phyloP scores from a whole-genome alignment of 1,140 invertebrate species.

The Cherax quadricarinatus region DNA sequence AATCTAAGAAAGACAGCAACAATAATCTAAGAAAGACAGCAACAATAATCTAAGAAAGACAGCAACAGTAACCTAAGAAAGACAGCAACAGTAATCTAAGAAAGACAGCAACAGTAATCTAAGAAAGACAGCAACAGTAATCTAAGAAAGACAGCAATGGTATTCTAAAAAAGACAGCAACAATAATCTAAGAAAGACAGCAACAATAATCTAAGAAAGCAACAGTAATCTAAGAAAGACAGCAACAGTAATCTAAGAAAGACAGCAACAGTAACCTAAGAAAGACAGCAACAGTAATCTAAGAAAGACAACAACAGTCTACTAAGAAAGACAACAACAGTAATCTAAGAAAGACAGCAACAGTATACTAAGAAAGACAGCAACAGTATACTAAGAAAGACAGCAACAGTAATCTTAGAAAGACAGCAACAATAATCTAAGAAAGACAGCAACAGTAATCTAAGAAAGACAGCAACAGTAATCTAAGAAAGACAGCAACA shows the following conservation, averaged over 20 bases:
- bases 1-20: neutral
- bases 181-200: neutral
- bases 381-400: too few relatives aligned
- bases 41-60: too few relatives aligned
- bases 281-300: conserved; percentile 9
- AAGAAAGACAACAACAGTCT: neutral
- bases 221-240: neutral
- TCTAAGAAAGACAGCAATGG: neutral
- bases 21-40: neutral
- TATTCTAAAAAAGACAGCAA: too few relatives aligned
- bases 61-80: neutral
- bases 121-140: neutral
- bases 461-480: neutral
- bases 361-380: neutral
- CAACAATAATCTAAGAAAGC: too few relatives aligned
- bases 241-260: too few relatives aligned
- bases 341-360: neutral
- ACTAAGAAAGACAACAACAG: too few relatives aligned
- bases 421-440: conserved; percentile 4
- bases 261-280: neutral
- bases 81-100: too few relatives aligned
- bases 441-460: too few relatives aligned
- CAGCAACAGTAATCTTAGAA: neutral
- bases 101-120: neutral
- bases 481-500: neutral